These are phyloP conservation scores for Coremacera marginata DNA, from an alignment of 2,888 invertebrate genomes.

Conservation along the genomic window DNA sequence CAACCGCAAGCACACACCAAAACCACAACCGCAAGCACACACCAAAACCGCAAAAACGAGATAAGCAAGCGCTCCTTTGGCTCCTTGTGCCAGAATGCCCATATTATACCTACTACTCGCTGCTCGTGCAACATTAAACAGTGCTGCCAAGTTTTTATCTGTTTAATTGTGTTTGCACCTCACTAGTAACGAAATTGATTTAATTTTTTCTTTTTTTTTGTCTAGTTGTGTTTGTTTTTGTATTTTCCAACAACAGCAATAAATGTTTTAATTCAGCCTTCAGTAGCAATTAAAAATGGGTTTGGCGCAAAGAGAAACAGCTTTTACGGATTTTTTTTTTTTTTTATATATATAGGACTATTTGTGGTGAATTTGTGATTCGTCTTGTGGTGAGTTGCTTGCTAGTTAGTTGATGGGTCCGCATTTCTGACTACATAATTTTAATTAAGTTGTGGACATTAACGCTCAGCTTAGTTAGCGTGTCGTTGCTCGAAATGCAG, in stretches of 20 bases:
- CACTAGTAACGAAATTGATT: slow-evolving; percentile 17
- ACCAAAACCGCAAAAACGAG: too few relatives aligned
- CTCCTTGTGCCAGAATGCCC: too few relatives aligned
- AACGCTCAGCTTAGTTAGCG: neutral
- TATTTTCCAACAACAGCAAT: neutral
- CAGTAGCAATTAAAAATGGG: slow-evolving; percentile 7
- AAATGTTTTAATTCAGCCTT: slow-evolving; percentile 7
- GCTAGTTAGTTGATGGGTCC: neutral
- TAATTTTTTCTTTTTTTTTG: neutral
- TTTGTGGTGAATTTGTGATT: too few relatives aligned
- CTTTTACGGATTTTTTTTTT: neutral
- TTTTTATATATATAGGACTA: too few relatives aligned
- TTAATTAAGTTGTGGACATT: slow-evolving; percentile 30
- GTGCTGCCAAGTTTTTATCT: slow-evolving; percentile 29
- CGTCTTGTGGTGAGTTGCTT: neutral
- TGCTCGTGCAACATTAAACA: slow-evolving; percentile 8
- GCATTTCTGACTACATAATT: slow-evolving; percentile 5
- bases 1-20: too few relatives aligned
- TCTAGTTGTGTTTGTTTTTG: neutral
- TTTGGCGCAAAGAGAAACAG: neutral
- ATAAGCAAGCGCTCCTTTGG: too few relatives aligned
- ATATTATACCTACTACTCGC: neutral
- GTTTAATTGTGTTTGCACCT: slow-evolving; percentile 32
- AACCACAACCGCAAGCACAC: too few relatives aligned
- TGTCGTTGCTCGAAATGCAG: slow-evolving; percentile 11